Evolutionary conservation across 2,113 vertebrate species (phyloP), one percentile per base, ranked within the genome.

Genomic region (Mus musculus): DNA sequence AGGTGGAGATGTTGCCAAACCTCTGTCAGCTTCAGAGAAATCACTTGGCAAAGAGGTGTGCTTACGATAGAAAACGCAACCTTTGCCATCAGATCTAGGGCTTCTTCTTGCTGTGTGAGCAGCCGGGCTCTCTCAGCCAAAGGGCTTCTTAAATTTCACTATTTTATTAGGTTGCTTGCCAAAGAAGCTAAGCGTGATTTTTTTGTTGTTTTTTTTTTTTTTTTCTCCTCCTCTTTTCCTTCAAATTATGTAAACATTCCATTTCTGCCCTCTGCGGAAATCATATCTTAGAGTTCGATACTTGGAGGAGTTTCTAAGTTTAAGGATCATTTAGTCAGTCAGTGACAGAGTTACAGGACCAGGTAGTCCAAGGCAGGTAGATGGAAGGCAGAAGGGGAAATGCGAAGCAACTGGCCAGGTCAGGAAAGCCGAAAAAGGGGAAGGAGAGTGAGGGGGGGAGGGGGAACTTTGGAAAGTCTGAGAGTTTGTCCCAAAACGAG

Each of bases 1-100:
- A 95, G 98, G 97, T 94, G 69, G 97, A 97, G 46, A 26, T 95
- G 84, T 93, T 96, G 98, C 98, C 98, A 98, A 96, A 97, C 97
- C 96, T 94, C 98, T 69, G 98, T 98, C 98, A 98, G 97, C 97
- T 98, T 98, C 97, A 86, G 56, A 94, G 80, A 92, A 24, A 78
- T 65, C 26, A 2, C 93, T 97, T 97, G 90, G 97, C 97, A 76
- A 85, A 95, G 95, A 98, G 96, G 98, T 98, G 88, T 95, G 97
- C 95, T 91, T 88, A 49, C 84, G 0, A 24, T 90, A 72, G 78
- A 95, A 98, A 69, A 22, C 77, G 95, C 97, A 98, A 94, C 97
- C 97, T 98, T 98, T 97, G 98, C 97, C 77, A 96, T 85, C 75
- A 71, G 65, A 33, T 97, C 69, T 65, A 5, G 93, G 96, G 26